These are phyloP conservation scores for Muricea muricata DNA, from an alignment of 92 coral and sea anemone species.

Conservation along the genomic window DNA sequence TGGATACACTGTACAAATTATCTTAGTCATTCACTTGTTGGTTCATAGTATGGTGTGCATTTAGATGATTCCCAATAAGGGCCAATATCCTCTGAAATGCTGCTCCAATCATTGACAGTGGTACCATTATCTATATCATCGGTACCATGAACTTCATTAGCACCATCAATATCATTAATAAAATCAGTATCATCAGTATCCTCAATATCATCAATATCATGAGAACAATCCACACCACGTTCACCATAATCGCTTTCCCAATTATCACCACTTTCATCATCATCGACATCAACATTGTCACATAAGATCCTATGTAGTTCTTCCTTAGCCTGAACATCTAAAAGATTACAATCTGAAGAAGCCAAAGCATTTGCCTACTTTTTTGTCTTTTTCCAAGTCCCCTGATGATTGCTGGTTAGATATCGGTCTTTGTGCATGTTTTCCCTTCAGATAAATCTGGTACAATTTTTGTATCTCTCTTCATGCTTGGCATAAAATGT, in stretches of 20 bases:
- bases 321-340: conserved; percentile 23
- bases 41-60: background rate
- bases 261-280: background rate
- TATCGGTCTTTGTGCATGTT: conserved; percentile 26
- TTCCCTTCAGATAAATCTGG: conserved; percentile 28
- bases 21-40: background rate
- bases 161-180: background rate
- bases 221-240: too few relatives aligned
- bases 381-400: conserved; percentile 36
- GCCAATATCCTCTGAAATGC: conserved; percentile 35
- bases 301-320: background rate
- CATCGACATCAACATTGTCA: background rate
- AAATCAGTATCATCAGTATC: background rate
- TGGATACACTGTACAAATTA: background rate
- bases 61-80: conserved; percentile 29
- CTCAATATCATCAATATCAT: too few relatives aligned
- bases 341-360: conserved; percentile 8
- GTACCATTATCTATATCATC: background rate
- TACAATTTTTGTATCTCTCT: conserved; percentile 28
- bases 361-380: conserved; percentile 25
- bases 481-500: too few relatives aligned
- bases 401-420: background rate
- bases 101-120: conserved; percentile 9
- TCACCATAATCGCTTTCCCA: background rate
- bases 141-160: background rate